Percentiles rank a stretch among this genome's conserved stretches.
These are phyloP conservation scores for Troides helena DNA, from an alignment of 2,888 invertebrate genomes.

Conservation along the genomic window DNA sequence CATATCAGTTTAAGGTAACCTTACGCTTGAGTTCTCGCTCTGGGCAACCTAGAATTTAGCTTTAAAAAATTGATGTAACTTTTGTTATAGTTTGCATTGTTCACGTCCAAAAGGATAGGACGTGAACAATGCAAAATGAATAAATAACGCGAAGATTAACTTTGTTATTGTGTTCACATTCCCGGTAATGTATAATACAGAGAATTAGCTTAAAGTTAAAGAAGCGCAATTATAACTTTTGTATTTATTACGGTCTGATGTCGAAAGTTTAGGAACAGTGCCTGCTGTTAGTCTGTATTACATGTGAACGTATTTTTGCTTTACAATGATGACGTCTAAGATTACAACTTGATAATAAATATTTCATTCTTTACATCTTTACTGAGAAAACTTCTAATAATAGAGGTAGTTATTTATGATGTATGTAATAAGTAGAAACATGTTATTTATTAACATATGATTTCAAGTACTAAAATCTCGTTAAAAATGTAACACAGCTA, in stretches of 20 bases:
- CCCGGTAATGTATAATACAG: conserved; percentile 9
- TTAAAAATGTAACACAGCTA: no score
- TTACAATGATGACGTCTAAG: neutral
- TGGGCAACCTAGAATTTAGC: neutral
- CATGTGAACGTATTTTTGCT: conserved; percentile 11
- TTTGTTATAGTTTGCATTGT: no score
- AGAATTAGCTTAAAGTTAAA: conserved; percentile 17
- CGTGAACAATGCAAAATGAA: conserved; percentile 4
- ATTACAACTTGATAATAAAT: neutral
- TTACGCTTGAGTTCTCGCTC: neutral
- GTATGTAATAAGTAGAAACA: no score
- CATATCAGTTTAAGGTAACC: neutral
- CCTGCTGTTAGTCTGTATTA: conserved; percentile 19
- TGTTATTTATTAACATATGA: no score
- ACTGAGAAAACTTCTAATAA: no score
- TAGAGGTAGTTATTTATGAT: no score
- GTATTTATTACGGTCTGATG: conserved; percentile 28
- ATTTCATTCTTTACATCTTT: neutral
- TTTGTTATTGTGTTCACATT: conserved; percentile 15
- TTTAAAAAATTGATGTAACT: neutral
- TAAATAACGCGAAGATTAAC: conserved; percentile 10
- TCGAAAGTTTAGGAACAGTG: conserved; percentile 21
- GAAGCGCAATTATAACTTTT: conserved; percentile 25
- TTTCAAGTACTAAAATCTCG: no score
- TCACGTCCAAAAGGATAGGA: neutral